Evolutionary conservation across 2,888 invertebrate genomes (phyloP).

Genomic region (Hololepta plana): DNA sequence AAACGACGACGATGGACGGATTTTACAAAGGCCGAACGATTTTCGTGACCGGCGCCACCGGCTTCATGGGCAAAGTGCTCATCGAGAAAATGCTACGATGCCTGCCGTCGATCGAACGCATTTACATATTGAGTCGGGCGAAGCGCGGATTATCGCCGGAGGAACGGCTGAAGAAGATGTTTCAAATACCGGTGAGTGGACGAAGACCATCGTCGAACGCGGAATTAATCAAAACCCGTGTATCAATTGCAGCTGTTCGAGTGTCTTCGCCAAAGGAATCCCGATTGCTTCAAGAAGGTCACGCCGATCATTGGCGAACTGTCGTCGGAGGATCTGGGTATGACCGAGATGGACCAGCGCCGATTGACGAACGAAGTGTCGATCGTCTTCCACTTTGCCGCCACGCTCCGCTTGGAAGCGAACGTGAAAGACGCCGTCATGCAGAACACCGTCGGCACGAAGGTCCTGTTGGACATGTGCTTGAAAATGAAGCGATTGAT

Average conservation of each 20-base stretch:
- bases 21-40: slow-evolving; percentile 36
- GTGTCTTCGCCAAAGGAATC: slow-evolving; percentile 3
- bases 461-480: slow-evolving; percentile 28
- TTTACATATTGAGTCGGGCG: slow-evolving; percentile 50
- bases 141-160: slow-evolving; percentile 44
- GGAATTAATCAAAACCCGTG: too few relatives aligned
- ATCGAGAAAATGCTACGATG: slow-evolving; percentile 53
- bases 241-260: slow-evolving; percentile 7
- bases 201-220: too few relatives aligned
- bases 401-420: slow-evolving; percentile 44
- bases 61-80: slow-evolving; percentile 64
- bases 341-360: slow-evolving; percentile 35
- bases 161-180: slow-evolving; percentile 34
- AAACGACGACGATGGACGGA: too few relatives aligned
- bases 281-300: slow-evolving; percentile 6
- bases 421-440: slow-evolving; percentile 36
- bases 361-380: slow-evolving; percentile 29
- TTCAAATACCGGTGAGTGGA: slow-evolving; percentile 28
- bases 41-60: slow-evolving; percentile 60
- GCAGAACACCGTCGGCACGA: slow-evolving; percentile 39
- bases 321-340: slow-evolving; percentile 21
- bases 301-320: slow-evolving; percentile 41
- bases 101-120: slow-evolving; percentile 40
- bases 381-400: slow-evolving; percentile 46
- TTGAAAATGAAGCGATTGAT: slow-evolving; percentile 9